phyloP scores from a whole-genome alignment of 2,888 invertebrate species.

The Hirtodrosophila alboralis region DNA sequence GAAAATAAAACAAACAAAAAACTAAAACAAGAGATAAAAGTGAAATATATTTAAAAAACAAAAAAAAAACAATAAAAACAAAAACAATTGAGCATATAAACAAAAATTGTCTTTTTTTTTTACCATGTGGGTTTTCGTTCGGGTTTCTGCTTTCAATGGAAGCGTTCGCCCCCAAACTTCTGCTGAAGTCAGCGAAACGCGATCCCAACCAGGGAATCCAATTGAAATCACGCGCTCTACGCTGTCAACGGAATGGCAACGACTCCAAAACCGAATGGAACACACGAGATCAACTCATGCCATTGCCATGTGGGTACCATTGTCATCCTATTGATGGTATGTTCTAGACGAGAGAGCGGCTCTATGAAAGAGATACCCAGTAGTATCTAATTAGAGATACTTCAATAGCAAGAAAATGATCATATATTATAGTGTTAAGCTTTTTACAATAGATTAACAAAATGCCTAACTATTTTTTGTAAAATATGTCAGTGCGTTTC shows the following conservation, averaged over 20 bases:
- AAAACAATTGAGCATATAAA: constrained; percentile 31
- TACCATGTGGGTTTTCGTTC: constrained; percentile 21
- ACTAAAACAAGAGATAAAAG: constrained; percentile 14
- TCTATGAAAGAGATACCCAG: no score
- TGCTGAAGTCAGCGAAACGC: constrained; percentile 59
- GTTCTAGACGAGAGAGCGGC: no score
- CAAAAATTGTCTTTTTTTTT: constrained; percentile 7
- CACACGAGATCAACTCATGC: constrained; percentile 51
- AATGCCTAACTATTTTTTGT: no score
- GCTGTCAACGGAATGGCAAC: constrained; percentile 29
- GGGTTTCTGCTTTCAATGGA: constrained; percentile 67
- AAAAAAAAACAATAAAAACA: constrained; percentile 22
- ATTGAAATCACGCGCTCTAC: constrained; percentile 50
- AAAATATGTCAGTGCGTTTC: no score
- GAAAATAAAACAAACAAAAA: constrained; percentile 47
- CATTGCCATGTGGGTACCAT: constrained; percentile 22
- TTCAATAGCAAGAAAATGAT: no score
- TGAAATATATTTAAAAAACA: constrained; percentile 14
- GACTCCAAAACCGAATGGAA: constrained; percentile 8
- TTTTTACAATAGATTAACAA: no score
- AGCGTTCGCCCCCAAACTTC: constrained; percentile 37
- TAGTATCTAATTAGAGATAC: no score
- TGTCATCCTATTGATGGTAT: no score
- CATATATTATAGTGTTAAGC: no score
- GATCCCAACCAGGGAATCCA: constrained; percentile 38